phyloP scores from a whole-genome alignment of 2,888 invertebrate genomes.

The Ischnura elegans region DNA sequence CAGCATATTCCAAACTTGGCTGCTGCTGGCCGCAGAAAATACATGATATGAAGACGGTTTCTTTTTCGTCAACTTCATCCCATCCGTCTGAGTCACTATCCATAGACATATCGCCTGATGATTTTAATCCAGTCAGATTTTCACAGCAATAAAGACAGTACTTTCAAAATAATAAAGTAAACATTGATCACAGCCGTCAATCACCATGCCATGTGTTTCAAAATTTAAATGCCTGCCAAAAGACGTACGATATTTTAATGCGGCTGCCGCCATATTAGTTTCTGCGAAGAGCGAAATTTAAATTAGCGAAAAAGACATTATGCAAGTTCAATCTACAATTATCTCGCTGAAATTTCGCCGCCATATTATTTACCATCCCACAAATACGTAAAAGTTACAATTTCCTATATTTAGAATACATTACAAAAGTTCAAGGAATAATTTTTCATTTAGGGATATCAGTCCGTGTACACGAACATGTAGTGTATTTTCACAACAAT shows the following conservation, averaged over 20 bases:
- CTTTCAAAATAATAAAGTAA: neutral
- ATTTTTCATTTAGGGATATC: no score
- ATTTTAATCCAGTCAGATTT: neutral
- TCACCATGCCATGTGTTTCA: neutral
- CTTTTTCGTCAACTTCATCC: slow-evolving; percentile 80
- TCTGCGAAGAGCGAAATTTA: no score
- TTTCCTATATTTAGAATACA: no score
- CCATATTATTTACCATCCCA: no score
- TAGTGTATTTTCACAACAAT: no score
- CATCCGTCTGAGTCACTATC: slow-evolving; percentile 79
- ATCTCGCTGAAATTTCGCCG: no score
- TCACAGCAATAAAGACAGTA: neutral
- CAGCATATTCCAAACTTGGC: slow-evolving; percentile 82
- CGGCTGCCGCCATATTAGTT: neutral
- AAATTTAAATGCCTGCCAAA: slow-evolving; percentile 4
- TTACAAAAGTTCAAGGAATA: no score
- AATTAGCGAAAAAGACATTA: no score
- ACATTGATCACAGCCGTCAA: neutral
- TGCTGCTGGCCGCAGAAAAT: slow-evolving; percentile 86
- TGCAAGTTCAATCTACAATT: no score
- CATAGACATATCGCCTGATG: slow-evolving; percentile 70
- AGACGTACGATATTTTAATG: neutral
- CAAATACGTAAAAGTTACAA: no score
- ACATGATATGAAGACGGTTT: slow-evolving; percentile 80
- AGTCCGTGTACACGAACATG: no score